phyloP scores from a whole-genome alignment of 2,797 vertebrate genomes.

The Geotrypetes seraphini region DNA sequence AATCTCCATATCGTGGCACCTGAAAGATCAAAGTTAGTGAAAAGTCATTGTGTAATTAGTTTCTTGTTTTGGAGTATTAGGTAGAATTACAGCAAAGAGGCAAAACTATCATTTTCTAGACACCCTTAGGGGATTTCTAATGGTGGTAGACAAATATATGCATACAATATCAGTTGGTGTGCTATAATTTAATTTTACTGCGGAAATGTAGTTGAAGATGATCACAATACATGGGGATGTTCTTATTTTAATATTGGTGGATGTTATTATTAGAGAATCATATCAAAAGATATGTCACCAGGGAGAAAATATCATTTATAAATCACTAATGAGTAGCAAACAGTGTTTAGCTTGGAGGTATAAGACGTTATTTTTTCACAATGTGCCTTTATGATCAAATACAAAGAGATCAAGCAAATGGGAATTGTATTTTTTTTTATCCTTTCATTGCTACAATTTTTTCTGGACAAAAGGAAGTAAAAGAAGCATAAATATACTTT shows the following conservation, averaged over 20 bases:
- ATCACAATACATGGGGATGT: slow-evolving; percentile 77
- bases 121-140: slow-evolving; percentile 76
- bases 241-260: slow-evolving; percentile 94
- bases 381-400: slow-evolving; percentile 71
- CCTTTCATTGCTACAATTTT: slow-evolving; percentile 41
- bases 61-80: slow-evolving; percentile 71
- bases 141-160: slow-evolving; percentile 72
- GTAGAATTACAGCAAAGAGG: slow-evolving; percentile 70
- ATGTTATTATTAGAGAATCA: slow-evolving; percentile 95
- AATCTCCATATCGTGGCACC: slow-evolving; percentile 50
- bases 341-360: slow-evolving; percentile 88
- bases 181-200: slow-evolving; percentile 72
- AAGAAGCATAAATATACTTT: too few species aligned
- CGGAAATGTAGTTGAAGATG: slow-evolving; percentile 75
- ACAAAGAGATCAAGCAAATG: slow-evolving; percentile 51
- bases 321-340: slow-evolving; percentile 97
- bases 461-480: too few species aligned
- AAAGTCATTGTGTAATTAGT: slow-evolving; percentile 73
- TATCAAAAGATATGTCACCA: slow-evolving; percentile 97
- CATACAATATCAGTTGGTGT: slow-evolving; percentile 72
- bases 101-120: slow-evolving; percentile 72
- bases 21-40: slow-evolving; percentile 68
- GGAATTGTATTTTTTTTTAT: slow-evolving; percentile 45
- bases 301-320: slow-evolving; percentile 99
- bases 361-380: slow-evolving; percentile 65